Evolutionary conservation across 2,888 invertebrate species (phyloP), one percentile per base, ranked within the genome.

Genomic region (Melieria picta): DNA sequence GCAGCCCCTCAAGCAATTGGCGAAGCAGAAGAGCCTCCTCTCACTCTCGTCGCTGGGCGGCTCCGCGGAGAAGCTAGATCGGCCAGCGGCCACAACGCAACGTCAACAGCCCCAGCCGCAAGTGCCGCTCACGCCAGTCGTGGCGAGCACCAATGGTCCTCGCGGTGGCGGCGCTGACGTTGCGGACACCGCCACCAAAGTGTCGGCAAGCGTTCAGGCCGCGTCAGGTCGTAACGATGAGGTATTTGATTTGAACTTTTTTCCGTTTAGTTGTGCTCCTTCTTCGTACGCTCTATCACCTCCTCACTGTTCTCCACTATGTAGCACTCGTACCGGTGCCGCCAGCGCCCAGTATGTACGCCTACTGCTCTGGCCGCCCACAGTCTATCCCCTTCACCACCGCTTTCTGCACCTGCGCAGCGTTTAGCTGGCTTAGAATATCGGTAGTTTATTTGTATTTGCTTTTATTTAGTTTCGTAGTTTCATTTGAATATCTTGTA

Each of bases 21-120:
- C 79, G 64, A 81, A 81, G 63, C 79, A 80, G 69, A 82, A 79
- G 76, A 79, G 78, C 75, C 80, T 81, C 63, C 67, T 81, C 46
- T 79, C 83, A 61, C 79, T 74, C 66, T 73, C 78, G 64, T 78
- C 79, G 30, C 74, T 77, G 68, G 78, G 80, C 65, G 78, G 79
- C 68, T 81, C 81, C 62, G 77, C 77, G 73, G 81, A 81, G 74
- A 79, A 79, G 73, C 73, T 77, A 67, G 66, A 67, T 67, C 56
- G 56, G 52, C 62, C 61, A 63, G 48, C 66, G 50, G 30, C 30
- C 30, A 43, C 42, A 67, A 43, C 43, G 10, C 71, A 65, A 55
- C 74, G 71, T 0, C 72, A 72, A 48, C 42, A 71, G 55, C 74
- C 76, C 3, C 75, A 75, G 67, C 75, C 77, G 7, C 76, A 77